Base-by-base conservation (phyloP, 1,140 invertebrate genomes). In the Drosophila miranda region DNA sequence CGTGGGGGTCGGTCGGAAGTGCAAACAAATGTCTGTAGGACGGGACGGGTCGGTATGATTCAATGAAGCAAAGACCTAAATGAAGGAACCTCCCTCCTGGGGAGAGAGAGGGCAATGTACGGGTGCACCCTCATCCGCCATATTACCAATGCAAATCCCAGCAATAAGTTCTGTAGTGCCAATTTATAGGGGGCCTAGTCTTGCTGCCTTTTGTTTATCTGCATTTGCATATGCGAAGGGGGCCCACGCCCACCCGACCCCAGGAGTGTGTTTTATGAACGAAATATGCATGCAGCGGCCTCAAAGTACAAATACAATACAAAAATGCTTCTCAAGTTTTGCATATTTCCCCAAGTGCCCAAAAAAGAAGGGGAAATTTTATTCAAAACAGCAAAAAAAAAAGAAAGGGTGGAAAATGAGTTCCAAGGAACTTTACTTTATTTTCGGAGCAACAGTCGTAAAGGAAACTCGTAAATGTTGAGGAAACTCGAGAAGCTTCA, bases 101-200 rank as follows among this genome's bases (percentile, higher is more conserved):
- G 13, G 30, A 41, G 49, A 13, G 34, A 3, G 30, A 11, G 30
- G 44, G 53, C 16, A 49, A 41, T 68, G 21, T 46, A 42, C 44
- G 50, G 19, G 42, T 66, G 44, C 30, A 38, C 30, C 13, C 30
- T 30, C 38, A 43, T 44, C 49, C 30, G 26, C 14, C 28, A 60
- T 75, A 73, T 78, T 64, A 79, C 60, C 71, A 75, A 81, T 81
- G 58, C 73, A 78, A 83, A 82, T 75, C 57, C 14, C 21, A 44
- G 50, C 54, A 49, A 75, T 75, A 71, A 74, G 53, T 73, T 61
- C 57, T 73, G 53, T 48, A 77, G 53, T 78, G 52, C 55, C 55
- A 67, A 70, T 66, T 70, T 70, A 67, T 68, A 55, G 62, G 44
- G 13, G 53, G 14, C 19, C 6, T 11, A 6, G 28, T 11, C 19